Evolutionary conservation across 2,797 vertebrate genomes (phyloP), one percentile per base, ranked within the genome.

Genomic region (Molossus alvarezi): DNA sequence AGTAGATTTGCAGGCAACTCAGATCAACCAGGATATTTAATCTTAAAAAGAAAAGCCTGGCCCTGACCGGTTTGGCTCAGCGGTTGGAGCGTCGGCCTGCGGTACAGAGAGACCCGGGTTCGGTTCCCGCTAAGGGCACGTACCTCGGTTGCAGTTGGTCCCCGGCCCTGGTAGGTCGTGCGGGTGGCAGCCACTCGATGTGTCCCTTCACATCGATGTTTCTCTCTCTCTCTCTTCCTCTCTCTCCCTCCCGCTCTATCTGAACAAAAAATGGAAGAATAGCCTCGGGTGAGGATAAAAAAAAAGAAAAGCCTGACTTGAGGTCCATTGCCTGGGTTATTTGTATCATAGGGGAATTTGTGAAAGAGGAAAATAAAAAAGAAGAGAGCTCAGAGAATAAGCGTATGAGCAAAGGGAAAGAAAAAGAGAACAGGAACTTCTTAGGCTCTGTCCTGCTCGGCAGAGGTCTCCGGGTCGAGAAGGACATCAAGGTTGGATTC

Each of bases 1-100:
- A 79, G 51, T 41, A 69, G 79, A 62, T 95, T 84, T 84, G 77
- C 48, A 69, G 83, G 53, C 58, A 83, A 64, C 37, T 85, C 57
- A 80, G 27, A 75, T 88, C 53, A 91, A 29, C 10, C 10, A 11
- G 8, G 77, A 48, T 90, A 85, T 93, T 97, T 91, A 92, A 91
- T 94, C 75, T 82, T 75, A 0, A 29, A 91, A 90, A 33, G 33
- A 33, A 33, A 33, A 33, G 33, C 33, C 33, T 33, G 33, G 33
- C 33, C 33, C 33, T 33, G 33, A 3, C 33, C 33, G 33, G 33
- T 33, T 33, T 33, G 33, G 33, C 33, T 33, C 33, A 33, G 33
- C 33, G 33, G 33, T 33, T 33, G 3, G 33, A 33, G 33, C 33
- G 33, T 33, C 33, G 33, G 33, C 33, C 33, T 33, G 33, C 33